phyloP scores from a whole-genome alignment of 2,113 vertebrate species.

The Phainopepla nitens region DNA sequence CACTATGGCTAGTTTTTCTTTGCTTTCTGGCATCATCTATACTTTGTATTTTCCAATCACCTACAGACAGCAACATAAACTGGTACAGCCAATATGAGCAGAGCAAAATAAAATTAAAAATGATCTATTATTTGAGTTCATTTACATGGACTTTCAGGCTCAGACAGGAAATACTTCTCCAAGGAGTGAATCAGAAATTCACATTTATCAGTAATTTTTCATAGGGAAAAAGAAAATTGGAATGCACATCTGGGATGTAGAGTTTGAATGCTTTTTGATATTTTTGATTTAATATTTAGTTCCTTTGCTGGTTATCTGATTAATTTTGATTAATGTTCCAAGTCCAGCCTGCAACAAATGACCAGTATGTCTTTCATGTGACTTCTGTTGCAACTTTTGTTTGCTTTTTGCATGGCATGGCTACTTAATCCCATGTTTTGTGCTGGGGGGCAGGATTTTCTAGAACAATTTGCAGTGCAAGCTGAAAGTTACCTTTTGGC shows the following conservation, averaged over 20 bases:
- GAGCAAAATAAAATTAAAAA: not conserved
- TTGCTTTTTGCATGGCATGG: not conserved
- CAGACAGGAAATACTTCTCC: not conserved
- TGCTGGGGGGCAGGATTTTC: not conserved
- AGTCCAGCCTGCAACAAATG: not conserved
- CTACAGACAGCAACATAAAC: not conserved
- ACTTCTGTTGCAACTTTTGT: not conserved
- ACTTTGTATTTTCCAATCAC: fast-evolving
- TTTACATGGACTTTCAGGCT: not conserved
- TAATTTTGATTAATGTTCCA: not conserved
- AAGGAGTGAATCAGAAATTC: not conserved
- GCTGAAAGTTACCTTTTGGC: not conserved
- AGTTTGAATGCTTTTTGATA: not conserved
- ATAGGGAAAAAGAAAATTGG: not conserved
- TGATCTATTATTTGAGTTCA: not conserved
- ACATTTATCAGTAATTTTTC: not conserved
- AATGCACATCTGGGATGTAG: not conserved
- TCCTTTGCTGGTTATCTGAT: not conserved
- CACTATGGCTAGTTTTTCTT: not conserved
- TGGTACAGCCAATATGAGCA: not conserved
- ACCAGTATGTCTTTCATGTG: not conserved
- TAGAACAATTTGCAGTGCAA: not conserved
- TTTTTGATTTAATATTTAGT: not conserved
- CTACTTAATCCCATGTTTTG: not conserved
- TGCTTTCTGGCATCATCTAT: not conserved